Conservation (phyloP, 2,797 vertebrate species). For the Micromesistius poutassou region DNA sequence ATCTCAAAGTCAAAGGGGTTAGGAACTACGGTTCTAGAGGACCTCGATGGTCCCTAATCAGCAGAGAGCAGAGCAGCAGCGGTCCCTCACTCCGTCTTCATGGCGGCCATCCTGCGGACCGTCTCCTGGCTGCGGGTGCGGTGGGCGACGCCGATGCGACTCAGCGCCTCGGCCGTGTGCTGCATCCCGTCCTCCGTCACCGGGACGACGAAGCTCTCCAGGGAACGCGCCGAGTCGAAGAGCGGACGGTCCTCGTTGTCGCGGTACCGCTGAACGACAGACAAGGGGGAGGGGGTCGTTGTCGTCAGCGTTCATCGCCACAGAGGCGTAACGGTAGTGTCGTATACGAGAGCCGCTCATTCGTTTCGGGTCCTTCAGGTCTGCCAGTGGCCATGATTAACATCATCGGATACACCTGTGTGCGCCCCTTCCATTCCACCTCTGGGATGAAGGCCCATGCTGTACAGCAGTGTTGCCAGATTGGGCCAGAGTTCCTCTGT, state of each 20-base stretch:
- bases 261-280: background rate
- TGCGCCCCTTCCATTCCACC: background rate
- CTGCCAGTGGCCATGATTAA: background rate
- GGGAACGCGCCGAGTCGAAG: constrained; percentile 28
- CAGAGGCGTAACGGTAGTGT: too few relatives aligned
- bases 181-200: constrained; percentile 45
- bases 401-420: background rate
- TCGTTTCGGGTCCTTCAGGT: too few relatives aligned
- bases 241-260: background rate
- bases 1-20: too few relatives aligned
- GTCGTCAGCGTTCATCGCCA: background rate
- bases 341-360: too few relatives aligned
- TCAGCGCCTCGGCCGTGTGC: constrained; percentile 52
- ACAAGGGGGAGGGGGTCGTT: too few relatives aligned
- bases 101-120: constrained; percentile 49
- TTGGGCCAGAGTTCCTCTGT: too few relatives aligned
- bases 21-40: background rate
- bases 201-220: constrained; percentile 48
- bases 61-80: background rate
- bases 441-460: background rate
- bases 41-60: background rate
- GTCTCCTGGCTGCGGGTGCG: constrained; percentile 47
- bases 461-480: too few relatives aligned
- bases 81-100: constrained; percentile 57
- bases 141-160: constrained; percentile 32